phyloP scores from a whole-genome alignment of 2,888 invertebrate species.

The Caenorhabditis uteleia region DNA sequence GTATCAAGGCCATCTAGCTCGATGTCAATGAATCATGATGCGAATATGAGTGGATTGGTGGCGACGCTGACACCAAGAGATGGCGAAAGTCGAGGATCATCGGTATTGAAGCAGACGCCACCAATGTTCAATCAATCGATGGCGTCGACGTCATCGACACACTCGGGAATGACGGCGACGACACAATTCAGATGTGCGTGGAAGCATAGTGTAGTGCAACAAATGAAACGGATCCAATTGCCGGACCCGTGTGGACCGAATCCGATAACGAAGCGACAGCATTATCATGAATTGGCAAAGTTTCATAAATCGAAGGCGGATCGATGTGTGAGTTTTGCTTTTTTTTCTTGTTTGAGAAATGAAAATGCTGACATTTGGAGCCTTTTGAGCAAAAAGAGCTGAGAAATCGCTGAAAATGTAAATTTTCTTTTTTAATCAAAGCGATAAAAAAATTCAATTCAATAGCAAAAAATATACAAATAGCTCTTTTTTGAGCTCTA shows the following conservation, averaged over 20 bases:
- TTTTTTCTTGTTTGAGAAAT: neutral
- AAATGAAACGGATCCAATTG: slow-evolving; percentile 10
- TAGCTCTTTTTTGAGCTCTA: too few species aligned
- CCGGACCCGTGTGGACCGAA: slow-evolving; percentile 6
- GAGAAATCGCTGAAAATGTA: too few species aligned
- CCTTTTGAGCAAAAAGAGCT: too few species aligned
- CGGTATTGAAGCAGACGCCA: neutral
- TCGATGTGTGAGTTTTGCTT: neutral
- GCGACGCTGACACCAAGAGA: slow-evolving; percentile 1
- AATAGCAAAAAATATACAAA: too few species aligned
- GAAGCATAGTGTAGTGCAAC: slow-evolving; percentile 12
- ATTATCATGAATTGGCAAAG: slow-evolving; percentile 25
- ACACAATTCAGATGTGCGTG: slow-evolving; percentile 20
- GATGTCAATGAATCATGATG: slow-evolving; percentile 6
- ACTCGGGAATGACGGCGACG: neutral
- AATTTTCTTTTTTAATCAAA: too few species aligned
- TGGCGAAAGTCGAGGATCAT: neutral
- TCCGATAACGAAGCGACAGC: slow-evolving; percentile 9
- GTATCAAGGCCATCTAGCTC: slow-evolving; percentile 17
- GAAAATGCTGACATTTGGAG: neutral
- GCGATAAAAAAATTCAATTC: too few species aligned
- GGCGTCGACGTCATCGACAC: neutral
- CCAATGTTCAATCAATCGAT: too few species aligned
- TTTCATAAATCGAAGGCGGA: slow-evolving; percentile 22
- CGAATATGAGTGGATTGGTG: neutral